Evolutionary conservation across 30 jellyfish, hydroid and myxozoan genomes (phyloP), one percentile per base, ranked within the genome.

Genomic region (Pseudorhiza aurosa): DNA sequence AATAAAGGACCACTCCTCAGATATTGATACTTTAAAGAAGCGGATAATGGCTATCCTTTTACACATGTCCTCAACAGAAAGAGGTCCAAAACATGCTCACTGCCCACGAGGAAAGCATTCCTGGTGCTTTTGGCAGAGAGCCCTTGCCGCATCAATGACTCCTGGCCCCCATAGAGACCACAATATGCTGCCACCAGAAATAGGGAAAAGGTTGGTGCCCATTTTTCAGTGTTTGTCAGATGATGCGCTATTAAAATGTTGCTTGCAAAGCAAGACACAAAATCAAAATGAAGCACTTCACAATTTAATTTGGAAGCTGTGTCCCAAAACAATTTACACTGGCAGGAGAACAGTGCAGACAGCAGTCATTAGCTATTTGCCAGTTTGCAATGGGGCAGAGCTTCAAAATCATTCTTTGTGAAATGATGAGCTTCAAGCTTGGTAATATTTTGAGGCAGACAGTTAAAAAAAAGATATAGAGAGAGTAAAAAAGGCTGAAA

Each of bases 191-290:
- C 72, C 72, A 8, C 43, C 68, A 56, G 90, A 58, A 15, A 47
- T 51, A 19, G 82, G 79, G 27, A 56, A 17, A 12, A 55, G 19
- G n/a, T n/a, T n/a, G n/a, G n/a, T n/a, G n/a, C n/a, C n/a, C n/a
- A n/a, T n/a, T n/a, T n/a, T n/a, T n/a, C n/a, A n/a, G n/a, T n/a
- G n/a, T n/a, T n/a, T n/a, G n/a, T n/a, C n/a, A n/a, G n/a, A n/a
- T n/a, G n/a, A n/a, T n/a, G n/a, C n/a, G n/a, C n/a, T n/a, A n/a
- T n/a, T n/a, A n/a, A n/a, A n/a, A n/a, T n/a, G n/a, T n/a, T n/a
- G n/a, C n/a, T n/a, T n/a, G n/a, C n/a, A n/a, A n/a, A n/a, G n/a
- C 57, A 58, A 65, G 49, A 76, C 87, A 28, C 87, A 73, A 59
- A 73, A 73, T 35, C 68, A 78, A 26, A 73, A 73, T 51, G 87